These are phyloP conservation scores for Margaritifera margaritifera DNA, from an alignment of 2,888 invertebrate species.

Conservation along the genomic window DNA sequence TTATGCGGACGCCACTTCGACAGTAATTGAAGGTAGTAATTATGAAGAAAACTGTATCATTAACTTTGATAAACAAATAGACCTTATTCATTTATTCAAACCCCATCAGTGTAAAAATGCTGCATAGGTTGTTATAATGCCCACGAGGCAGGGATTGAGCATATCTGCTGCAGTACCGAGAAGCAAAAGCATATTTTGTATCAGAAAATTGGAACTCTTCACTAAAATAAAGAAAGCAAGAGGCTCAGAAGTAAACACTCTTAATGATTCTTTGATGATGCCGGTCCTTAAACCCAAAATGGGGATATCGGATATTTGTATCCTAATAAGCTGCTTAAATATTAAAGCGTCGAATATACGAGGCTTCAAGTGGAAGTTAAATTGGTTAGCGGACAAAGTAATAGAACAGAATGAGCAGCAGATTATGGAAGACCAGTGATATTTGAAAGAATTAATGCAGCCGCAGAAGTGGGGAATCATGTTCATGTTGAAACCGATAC, in stretches of 20 bases:
- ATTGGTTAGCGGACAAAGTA: not conserved
- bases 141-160: constrained; percentile 7
- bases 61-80: too few relatives aligned
- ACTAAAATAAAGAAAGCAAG: constrained; percentile 1
- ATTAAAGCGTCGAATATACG: not conserved
- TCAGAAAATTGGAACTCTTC: not conserved
- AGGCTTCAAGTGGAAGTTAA: not conserved
- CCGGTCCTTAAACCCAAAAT: constrained; percentile 5
- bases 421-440: too few relatives aligned
- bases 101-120: too few relatives aligned
- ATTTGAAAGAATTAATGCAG: constrained; percentile 2
- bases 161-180: not conserved
- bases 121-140: too few relatives aligned
- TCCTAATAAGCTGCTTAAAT: constrained; percentile 2
- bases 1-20: too few relatives aligned
- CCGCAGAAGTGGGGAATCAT: too few relatives aligned
- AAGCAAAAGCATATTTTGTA: not conserved
- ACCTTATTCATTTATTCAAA: too few relatives aligned
- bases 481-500: too few relatives aligned
- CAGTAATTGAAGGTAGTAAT: too few relatives aligned
- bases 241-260: not conserved
- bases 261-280: not conserved
- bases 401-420: not conserved
- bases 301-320: constrained; percentile 1
- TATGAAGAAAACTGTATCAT: too few relatives aligned